A percentile compares a stretch with the other conserved stretches of the same genome.
Conservation (phyloP, 2,113 vertebrate species). For the Eudyptes chrysolophus region DNA sequence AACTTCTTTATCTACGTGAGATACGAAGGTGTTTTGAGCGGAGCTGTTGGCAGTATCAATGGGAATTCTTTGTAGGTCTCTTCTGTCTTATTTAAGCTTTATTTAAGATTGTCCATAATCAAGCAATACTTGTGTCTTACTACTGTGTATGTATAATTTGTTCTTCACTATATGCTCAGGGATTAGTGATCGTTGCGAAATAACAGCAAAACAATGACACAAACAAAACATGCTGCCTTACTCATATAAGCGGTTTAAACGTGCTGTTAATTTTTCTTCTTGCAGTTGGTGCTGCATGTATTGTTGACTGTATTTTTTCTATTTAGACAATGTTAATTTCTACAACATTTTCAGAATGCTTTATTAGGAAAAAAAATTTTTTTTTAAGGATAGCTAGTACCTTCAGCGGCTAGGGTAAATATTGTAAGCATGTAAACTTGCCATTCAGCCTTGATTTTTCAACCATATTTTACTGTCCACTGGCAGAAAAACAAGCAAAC, state of each 20-base stretch:
- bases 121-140: background rate
- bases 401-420: background rate
- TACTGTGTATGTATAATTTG: background rate
- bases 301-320: background rate
- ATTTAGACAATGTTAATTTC: background rate
- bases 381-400: background rate
- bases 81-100: background rate
- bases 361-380: background rate
- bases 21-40: background rate
- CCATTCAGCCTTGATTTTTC: constrained; percentile 1
- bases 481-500: constrained; percentile 55
- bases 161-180: background rate
- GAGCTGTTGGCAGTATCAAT: background rate
- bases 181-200: background rate
- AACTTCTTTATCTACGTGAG: background rate
- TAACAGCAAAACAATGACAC: background rate
- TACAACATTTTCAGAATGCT: background rate
- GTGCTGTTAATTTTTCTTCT: background rate
- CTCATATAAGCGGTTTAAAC: background rate
- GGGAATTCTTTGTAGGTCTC: background rate
- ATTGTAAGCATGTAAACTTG: background rate
- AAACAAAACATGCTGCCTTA: background rate
- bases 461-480: constrained; percentile 26
- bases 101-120: background rate
- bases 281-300: background rate